Evolutionary conservation across 2,888 invertebrate genomes (phyloP).

Genomic region (Blastobasis lacticolella): DNA sequence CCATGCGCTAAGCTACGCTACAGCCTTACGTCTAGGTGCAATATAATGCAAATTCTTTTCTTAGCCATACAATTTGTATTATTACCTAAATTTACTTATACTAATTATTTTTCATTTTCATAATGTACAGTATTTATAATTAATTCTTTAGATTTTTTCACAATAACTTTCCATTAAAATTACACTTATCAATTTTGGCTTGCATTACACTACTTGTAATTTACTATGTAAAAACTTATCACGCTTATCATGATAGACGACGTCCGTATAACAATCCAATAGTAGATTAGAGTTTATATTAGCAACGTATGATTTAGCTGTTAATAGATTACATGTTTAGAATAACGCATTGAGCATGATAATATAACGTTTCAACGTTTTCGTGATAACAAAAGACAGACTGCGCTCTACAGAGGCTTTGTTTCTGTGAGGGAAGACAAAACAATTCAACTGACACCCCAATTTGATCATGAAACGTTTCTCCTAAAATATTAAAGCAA

Average conservation of each 20-base stretch:
- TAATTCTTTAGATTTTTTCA: constrained; percentile 30
- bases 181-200: constrained; percentile 27
- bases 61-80: constrained; percentile 19
- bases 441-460: no score
- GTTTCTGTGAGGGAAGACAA: no score
- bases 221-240: constrained; percentile 20
- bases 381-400: no score
- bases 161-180: constrained; percentile 23
- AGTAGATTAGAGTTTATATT: no score
- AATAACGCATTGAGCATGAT: no score
- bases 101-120: constrained; percentile 23
- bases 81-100: no score
- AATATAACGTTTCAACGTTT: no score
- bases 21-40: constrained; percentile 64
- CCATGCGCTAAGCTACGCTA: constrained; percentile 47
- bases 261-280: constrained; percentile 5
- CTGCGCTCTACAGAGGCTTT: no score
- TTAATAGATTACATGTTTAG: no score
- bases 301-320: no score
- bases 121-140: constrained; percentile 37
- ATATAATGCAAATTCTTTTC: constrained; percentile 55
- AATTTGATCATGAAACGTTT: no score
- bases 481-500: no score
- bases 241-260: constrained; percentile 11
- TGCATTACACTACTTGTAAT: constrained; percentile 23